phyloP scores from a whole-genome alignment of 2,113 vertebrate species.

The Mandrillus leucophaeus region DNA sequence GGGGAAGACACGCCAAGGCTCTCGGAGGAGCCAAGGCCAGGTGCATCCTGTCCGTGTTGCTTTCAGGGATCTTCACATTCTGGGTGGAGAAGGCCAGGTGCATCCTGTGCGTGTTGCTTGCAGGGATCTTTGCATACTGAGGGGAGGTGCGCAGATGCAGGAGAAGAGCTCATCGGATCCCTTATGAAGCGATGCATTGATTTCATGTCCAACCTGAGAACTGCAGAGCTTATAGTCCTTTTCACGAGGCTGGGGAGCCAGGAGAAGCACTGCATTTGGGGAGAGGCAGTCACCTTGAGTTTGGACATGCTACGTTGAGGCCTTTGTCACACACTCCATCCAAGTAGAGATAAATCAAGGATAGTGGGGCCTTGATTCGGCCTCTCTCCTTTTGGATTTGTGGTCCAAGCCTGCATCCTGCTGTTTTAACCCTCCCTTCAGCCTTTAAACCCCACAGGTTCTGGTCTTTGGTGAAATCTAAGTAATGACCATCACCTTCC shows the following conservation, averaged over 20 bases:
- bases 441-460: neutral
- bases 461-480: neutral
- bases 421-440: accelerated
- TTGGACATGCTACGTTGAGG: accelerated
- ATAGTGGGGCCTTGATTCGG: accelerated
- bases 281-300: neutral
- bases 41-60: accelerated
- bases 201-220: accelerated
- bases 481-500: accelerated
- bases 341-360: neutral
- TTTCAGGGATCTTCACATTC: accelerated
- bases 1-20: accelerated
- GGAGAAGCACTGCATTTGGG: accelerated
- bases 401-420: accelerated
- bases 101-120: accelerated
- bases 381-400: too few species aligned
- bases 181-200: accelerated
- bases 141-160: accelerated
- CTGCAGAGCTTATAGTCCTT: accelerated
- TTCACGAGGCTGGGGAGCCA: accelerated
- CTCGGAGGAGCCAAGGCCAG: accelerated
- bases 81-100: accelerated
- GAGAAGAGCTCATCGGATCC: accelerated
- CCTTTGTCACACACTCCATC: accelerated
- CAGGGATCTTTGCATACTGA: accelerated